Evolutionary conservation across 1,140 invertebrate species (phyloP), one percentile per base, ranked within the genome.

Genomic region (Melipona quadrifasciata): DNA sequence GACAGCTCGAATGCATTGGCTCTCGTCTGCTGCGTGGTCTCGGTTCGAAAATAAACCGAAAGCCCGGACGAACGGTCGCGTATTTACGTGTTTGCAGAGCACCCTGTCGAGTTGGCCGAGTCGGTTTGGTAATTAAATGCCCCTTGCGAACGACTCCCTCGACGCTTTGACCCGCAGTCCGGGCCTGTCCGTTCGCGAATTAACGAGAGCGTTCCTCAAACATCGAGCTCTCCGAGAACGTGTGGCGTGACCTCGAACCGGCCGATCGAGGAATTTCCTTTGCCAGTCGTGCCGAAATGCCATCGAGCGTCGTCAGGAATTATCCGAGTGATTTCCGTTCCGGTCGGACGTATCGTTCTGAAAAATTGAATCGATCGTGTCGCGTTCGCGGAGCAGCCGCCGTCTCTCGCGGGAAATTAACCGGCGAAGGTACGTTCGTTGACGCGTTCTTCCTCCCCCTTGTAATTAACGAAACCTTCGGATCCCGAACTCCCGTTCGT

Each of bases 351-450:
- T 39, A 8, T 21, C 21, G 10, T 58, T 58, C 73, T 65, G 34
- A 64, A 55, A 68, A 77, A 82, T 76, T 34, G 19, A 82, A 82
- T 82, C 24, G 58, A 74, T 58, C 61, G 65, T 6, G 58, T 64
- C 74, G 55, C 31, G 70, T n/a, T 64, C 68, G n/a, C 11, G 39
- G 2, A 16, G 34, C 14, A 4, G 21, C 6, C 4, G 17, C 6
- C 34, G 51, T 65, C 81, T 82, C 81, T 82, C 81, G 73, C 47
- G 81, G 81, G 81, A 82, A 82, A 82, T 82, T 82, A 82, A 82
- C 34, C 73, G 51, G 19, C 34, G 51, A n/a, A 55, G 65, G 51
- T 11, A 31, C 68, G 34, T n/a, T 39, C 61, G 57, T 65, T 21
- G 21, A 24, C 39, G 47, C 27, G 14, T 82, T 64, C 47, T 51